These are phyloP conservation scores for Meda fulgida DNA, from an alignment of 2,797 vertebrate species.

Conservation along the genomic window DNA sequence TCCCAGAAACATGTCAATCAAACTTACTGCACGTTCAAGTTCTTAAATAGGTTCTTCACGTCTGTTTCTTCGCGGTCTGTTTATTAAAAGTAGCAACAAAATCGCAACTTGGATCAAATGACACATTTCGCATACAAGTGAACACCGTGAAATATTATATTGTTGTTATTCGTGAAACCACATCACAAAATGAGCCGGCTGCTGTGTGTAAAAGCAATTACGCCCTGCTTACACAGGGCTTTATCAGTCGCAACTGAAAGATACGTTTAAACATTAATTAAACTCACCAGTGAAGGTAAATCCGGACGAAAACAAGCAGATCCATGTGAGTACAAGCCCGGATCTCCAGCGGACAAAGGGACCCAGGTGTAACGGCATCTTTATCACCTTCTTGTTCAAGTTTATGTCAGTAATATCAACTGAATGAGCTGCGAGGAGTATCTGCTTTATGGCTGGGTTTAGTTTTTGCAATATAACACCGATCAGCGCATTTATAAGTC, in stretches of 20 bases:
- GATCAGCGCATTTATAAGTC: conserved; percentile 59
- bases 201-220: conserved; percentile 23
- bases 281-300: conserved; percentile 82
- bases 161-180: not conserved
- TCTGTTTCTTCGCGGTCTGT: not conserved
- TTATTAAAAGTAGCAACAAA: conserved; percentile 20
- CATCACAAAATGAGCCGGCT: not conserved
- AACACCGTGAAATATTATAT: not conserved
- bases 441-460: conserved; percentile 28
- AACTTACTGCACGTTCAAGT: conserved; percentile 35
- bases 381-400: conserved; percentile 66
- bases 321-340: conserved; percentile 70
- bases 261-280: not conserved
- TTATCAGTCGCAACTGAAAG: not conserved
- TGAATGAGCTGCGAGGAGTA: conserved; percentile 48
- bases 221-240: not conserved
- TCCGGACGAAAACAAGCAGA: conserved; percentile 70
- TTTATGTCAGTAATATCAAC: conserved; percentile 63
- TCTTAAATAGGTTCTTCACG: not conserved
- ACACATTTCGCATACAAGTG: not conserved
- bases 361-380: conserved; percentile 75
- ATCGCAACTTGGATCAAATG: not conserved
- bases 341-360: conserved; percentile 79
- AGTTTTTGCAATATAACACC: conserved; percentile 25
- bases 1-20: conserved; percentile 8